Conservation (phyloP, 2,888 invertebrate genomes). For the Lissonota sp. region DNA sequence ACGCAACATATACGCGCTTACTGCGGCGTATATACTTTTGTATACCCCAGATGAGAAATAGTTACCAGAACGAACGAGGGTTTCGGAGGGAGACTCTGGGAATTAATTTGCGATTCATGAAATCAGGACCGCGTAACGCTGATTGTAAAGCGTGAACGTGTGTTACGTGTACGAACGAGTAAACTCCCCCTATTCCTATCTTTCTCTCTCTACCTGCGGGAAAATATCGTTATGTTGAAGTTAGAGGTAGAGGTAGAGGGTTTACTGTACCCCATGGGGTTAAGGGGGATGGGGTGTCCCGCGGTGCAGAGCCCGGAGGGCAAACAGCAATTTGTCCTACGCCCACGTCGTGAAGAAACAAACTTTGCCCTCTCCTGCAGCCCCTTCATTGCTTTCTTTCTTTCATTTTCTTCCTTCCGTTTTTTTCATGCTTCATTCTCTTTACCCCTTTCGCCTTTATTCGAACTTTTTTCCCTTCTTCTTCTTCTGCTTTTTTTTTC, state of each 20-base stretch:
- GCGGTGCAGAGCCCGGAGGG: conserved; percentile 48
- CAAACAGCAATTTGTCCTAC: conserved; percentile 62
- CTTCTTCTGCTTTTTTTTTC: background rate
- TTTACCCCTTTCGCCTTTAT: background rate
- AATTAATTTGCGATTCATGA: conserved; percentile 62
- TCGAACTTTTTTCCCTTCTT: conserved; percentile 10
- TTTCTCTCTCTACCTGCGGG: background rate
- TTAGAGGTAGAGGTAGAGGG: background rate
- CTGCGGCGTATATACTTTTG: no score
- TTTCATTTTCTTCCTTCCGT: conserved; percentile 20
- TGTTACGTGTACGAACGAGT: conserved; percentile 7
- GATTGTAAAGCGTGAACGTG: conserved; percentile 57
- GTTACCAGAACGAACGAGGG: conserved; percentile 19
- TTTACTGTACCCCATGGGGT: conserved; percentile 40
- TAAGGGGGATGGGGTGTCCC: conserved; percentile 33
- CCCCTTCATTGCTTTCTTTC: conserved; percentile 17
- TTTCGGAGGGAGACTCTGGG: conserved; percentile 25
- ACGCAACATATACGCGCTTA: background rate
- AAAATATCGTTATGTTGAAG: conserved; percentile 43
- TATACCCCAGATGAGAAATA: conserved; percentile 5
- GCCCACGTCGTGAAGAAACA: conserved; percentile 54
- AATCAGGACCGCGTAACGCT: conserved; percentile 57
- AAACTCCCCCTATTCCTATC: background rate
- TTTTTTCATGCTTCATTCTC: conserved; percentile 7
- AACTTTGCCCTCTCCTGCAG: conserved; percentile 42